These are phyloP conservation scores for Columba guinea DNA, from an alignment of 2,797 vertebrate species.

Conservation along the genomic window DNA sequence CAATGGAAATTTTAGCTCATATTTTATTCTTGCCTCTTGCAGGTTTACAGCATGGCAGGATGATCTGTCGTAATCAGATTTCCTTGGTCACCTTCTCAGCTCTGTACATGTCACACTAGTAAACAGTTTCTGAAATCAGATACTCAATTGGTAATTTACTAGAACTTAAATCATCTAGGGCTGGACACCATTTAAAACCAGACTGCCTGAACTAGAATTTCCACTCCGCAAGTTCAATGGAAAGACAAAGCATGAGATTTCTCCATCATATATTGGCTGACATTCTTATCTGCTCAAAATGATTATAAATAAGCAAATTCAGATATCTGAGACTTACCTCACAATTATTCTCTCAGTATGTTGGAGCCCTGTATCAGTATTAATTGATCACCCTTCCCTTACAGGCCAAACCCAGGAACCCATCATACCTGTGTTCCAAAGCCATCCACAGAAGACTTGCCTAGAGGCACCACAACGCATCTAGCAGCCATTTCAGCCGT, in stretches of 20 bases:
- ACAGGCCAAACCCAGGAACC: not conserved
- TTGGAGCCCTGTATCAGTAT: not conserved
- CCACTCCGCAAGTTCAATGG: not conserved
- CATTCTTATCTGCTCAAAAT: not conserved
- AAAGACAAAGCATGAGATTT: not conserved
- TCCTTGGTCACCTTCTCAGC: not conserved
- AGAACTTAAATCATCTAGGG: not conserved
- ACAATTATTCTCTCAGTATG: not conserved
- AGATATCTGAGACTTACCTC: not conserved
- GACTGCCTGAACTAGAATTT: not conserved
- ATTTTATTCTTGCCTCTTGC: not conserved
- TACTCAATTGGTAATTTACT: not conserved
- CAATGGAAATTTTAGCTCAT: not conserved
- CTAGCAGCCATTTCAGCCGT: not conserved
- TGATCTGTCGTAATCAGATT: not conserved
- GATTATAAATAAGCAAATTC: not conserved
- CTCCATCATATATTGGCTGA: not conserved
- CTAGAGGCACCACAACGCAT: rapidly evolving
- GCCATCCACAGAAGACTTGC: not conserved
- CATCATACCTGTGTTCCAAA: not conserved
- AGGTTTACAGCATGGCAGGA: not conserved
- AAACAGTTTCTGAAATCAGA: constrained; percentile 2
- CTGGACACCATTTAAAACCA: not conserved
- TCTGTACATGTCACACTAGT: not conserved
- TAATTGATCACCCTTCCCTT: not conserved